These are phyloP conservation scores for Popillia japonica DNA, from an alignment of 1,140 invertebrate species.

Conservation along the genomic window DNA sequence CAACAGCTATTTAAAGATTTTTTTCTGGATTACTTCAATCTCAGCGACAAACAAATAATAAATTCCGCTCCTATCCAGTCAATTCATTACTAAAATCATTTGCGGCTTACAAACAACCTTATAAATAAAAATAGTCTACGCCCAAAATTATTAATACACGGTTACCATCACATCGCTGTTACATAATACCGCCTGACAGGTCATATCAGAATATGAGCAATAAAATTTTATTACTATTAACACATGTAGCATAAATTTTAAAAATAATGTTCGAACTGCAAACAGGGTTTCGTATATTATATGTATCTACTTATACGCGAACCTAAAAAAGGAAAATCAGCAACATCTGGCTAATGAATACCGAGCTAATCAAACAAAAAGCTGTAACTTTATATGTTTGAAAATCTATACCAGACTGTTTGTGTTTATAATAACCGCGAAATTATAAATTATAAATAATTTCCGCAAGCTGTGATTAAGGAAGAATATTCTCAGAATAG, in stretches of 20 bases:
- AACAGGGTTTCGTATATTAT: too few species aligned
- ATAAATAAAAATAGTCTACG: conserved; percentile 2
- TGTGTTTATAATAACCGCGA: not conserved
- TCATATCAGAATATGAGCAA: not conserved
- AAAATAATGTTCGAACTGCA: not conserved
- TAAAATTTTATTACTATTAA: not conserved
- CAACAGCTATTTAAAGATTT: too few species aligned
- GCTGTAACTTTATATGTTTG: not conserved
- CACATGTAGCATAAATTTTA: not conserved
- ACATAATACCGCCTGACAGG: not conserved
- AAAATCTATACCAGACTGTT: not conserved
- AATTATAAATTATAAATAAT: not conserved
- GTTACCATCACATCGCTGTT: not conserved
- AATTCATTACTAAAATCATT: too few species aligned
- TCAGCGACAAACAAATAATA: too few species aligned
- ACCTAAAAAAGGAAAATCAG: not conserved
- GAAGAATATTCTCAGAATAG: conserved; percentile 4
- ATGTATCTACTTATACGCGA: not conserved
- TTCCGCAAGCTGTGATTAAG: not conserved
- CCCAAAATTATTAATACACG: not conserved
- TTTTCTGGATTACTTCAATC: too few species aligned
- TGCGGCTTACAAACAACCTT: not conserved
- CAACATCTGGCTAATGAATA: not conserved
- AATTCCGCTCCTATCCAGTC: too few species aligned
- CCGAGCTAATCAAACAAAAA: not conserved